Evolutionary conservation across 1,140 invertebrate genomes (phyloP).

Genomic region (Aphelenchoides besseyi): DNA sequence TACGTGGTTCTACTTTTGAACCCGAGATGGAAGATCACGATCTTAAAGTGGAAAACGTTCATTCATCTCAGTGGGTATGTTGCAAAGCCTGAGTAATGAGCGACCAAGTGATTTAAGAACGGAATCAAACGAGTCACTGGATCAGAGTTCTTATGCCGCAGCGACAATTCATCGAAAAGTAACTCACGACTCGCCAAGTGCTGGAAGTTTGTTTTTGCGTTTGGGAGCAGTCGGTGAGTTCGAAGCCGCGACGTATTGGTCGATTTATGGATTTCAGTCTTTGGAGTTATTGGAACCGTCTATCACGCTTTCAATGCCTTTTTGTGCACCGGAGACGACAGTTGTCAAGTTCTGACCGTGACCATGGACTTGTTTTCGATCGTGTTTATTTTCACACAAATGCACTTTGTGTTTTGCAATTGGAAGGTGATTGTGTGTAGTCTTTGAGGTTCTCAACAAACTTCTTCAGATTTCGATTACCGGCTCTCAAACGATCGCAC

Average conservation of each 20-base stretch:
- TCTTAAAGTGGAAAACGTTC: conserved; percentile 30
- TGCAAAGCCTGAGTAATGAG: no score
- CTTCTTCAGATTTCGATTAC: conserved; percentile 55
- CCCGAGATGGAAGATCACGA: conserved; percentile 67
- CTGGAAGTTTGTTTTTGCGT: conserved; percentile 90
- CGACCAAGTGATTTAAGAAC: no score
- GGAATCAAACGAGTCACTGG: no score
- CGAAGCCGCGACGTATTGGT: conserved; percentile 4
- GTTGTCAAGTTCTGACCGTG: conserved; percentile 63
- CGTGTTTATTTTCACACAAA: conserved; percentile 94
- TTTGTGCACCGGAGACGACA: conserved; percentile 67
- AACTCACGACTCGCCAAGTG: conserved; percentile 83
- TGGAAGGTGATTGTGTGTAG: no score
- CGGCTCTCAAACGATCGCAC: conserved; percentile 84
- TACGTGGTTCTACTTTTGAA: conserved; percentile 92
- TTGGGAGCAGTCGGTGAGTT: conserved; percentile 85
- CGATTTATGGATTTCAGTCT: no score
- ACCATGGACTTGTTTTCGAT: conserved; percentile 81
- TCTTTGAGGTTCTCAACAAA: no score
- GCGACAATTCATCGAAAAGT: no score
- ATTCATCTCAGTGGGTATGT: conserved; percentile 6
- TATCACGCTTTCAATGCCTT: conserved; percentile 84
- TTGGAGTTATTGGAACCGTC: conserved; percentile 92
- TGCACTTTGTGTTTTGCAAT: conserved; percentile 98
- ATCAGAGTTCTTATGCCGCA: no score